Percentiles rank a stretch among this genome's conserved stretches.
Conservation (phyloP, 2,797 vertebrate species). For the Emydoidea blandingii region DNA sequence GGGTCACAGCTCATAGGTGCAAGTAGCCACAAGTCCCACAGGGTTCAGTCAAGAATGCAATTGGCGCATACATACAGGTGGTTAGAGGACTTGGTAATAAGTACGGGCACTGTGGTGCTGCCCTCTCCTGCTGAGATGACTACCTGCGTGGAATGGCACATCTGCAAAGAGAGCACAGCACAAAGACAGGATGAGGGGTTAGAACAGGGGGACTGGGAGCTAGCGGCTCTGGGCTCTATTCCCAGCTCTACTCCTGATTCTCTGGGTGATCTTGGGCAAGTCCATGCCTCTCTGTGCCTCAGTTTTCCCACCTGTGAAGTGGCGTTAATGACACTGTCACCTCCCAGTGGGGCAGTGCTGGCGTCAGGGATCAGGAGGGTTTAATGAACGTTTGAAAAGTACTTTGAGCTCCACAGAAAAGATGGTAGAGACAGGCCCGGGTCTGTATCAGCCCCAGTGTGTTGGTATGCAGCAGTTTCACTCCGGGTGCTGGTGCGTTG, state of each 20-base stretch:
- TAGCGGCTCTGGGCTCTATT: background rate
- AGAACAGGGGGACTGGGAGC: background rate
- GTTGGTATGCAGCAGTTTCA: background rate
- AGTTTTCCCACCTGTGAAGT: background rate
- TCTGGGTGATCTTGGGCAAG: background rate
- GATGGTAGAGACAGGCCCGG: background rate
- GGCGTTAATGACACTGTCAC: background rate
- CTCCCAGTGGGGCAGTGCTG: background rate
- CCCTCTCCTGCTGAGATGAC: constrained; percentile 50
- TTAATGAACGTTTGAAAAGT: background rate
- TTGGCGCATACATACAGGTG: constrained; percentile 66
- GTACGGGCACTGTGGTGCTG: constrained; percentile 49
- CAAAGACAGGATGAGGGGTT: background rate
- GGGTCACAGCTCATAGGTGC: background rate
- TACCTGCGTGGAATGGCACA: constrained; percentile 72
- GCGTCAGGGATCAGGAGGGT: background rate
- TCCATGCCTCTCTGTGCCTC: background rate
- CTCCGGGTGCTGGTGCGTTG: background rate
- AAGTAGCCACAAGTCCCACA: background rate
- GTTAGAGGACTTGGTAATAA: constrained; percentile 62
- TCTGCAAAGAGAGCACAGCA: constrained; percentile 71
- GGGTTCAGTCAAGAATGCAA: background rate
- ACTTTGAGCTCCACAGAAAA: background rate
- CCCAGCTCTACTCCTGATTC: background rate
- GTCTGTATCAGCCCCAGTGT: background rate